Base-by-base conservation (phyloP, 2,797 vertebrate species). In the Silurus lanzhouensis region DNA sequence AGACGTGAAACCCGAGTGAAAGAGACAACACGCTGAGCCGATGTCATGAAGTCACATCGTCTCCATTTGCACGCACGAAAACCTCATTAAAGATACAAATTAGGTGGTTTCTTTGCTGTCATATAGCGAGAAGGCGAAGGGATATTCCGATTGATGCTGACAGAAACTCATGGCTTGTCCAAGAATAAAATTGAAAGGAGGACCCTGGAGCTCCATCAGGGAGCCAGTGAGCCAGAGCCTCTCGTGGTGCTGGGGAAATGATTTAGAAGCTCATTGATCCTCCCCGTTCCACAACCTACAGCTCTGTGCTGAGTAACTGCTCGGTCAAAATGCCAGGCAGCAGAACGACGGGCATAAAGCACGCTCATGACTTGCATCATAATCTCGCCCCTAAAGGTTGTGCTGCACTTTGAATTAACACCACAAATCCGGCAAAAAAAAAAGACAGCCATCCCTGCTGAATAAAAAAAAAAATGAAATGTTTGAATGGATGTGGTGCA, bases 191-290 rank as follows among this genome's bases (percentile, higher is more conserved):
- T 58, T 44, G 31, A 60, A 61, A 1, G 27, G 63, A 22, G 52
- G 63, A 61, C 74, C 22, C 72, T 27, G 85, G 67, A 63, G 82
- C 66, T 79, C 27, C 76, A 80, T 64, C 48, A 66, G 61, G 5
- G 55, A 86, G 67, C 58, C 60, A 64, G 68, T 79, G 85, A 83
- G 64, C 85, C 22, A 6, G 13, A 79, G 81, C 74, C 27, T 48
- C 60, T 48, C 19, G 38, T 44, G 68, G n/a, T 15, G 5, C 58
- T 25, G 82, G 82, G 60, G 77, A n/a, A 67, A 84, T 83, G 67
- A 86, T 87, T 87, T 84, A 67, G 82, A 25, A 57, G 48, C 57
- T 67, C 82, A 86, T 84, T 60, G 82, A 83, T 84, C 82, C 25
- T 17, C n/a, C 64, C 15, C 31, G 76, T 68, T 84, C 75, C 75